A percentile compares a stretch with the other conserved stretches of the same genome.
Conservation (phyloP, 1,140 invertebrate genomes). For the Mactra quadrangularis region DNA sequence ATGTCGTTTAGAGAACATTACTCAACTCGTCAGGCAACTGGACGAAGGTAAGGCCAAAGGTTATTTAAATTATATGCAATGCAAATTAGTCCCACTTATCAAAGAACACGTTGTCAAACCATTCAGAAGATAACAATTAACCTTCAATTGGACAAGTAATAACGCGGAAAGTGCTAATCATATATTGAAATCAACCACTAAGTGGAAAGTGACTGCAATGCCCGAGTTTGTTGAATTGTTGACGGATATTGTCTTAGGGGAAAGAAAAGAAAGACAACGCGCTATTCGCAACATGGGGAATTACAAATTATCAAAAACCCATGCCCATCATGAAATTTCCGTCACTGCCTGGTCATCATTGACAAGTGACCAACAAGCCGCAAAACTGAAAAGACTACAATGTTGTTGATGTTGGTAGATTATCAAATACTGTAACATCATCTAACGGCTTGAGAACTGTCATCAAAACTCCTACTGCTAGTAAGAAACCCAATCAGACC, state of each 20-base stretch:
- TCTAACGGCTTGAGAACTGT: slow-evolving; percentile 9
- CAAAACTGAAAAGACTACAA: neutral
- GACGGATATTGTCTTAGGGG: neutral
- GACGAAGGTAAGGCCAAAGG: neutral
- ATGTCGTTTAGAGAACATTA: neutral
- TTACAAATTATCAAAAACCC: neutral
- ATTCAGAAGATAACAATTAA: neutral
- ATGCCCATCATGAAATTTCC: neutral
- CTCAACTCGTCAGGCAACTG: neutral
- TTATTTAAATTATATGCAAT: neutral
- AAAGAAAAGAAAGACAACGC: neutral
- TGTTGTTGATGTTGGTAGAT: neutral
- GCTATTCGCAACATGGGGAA: neutral
- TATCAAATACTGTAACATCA: neutral
- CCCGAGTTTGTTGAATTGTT: slow-evolving; percentile 7
- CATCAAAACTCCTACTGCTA: slow-evolving; percentile 5
- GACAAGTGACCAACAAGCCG: neutral
- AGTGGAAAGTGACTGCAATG: slow-evolving; percentile 18
- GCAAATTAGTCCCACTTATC: neutral
- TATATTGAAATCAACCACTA: slow-evolving; percentile 14
- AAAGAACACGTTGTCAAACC: neutral
- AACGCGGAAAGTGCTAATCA: slow-evolving; percentile 29
- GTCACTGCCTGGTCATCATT: neutral
- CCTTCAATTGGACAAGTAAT: slow-evolving; percentile 2
- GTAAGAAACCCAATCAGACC: neutral